Conservation (phyloP, 2,113 vertebrate species). For the Emydocephalus ijimae region DNA sequence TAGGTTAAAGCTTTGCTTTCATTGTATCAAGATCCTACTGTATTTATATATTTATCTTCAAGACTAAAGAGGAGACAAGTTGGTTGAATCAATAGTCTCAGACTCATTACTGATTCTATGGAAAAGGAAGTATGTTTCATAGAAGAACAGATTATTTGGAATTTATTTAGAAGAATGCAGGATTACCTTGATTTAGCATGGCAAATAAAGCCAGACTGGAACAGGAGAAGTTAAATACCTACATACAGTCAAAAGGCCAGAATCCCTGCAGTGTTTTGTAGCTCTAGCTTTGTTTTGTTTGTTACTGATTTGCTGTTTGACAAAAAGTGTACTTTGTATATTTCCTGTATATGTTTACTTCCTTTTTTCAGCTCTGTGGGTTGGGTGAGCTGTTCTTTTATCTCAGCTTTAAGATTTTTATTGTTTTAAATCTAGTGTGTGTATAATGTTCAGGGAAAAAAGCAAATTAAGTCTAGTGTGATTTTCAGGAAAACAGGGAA, state of each 20-base stretch:
- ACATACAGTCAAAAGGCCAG: neutral
- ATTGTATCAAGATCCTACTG: constrained; percentile 43
- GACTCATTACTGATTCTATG: neutral
- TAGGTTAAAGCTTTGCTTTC: constrained; percentile 60
- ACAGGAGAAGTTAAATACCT: neutral
- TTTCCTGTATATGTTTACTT: constrained; percentile 4
- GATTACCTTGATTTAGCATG: neutral
- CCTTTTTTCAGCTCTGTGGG: neutral
- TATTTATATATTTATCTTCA: constrained; percentile 55
- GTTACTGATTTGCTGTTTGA: neutral
- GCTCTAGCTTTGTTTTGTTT: neutral
- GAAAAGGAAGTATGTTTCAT: neutral
- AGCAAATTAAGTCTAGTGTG: neutral
- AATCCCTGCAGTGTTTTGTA: neutral
- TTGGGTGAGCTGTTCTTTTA: neutral
- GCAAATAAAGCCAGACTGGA: neutral
- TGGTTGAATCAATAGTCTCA: neutral
- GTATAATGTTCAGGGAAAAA: neutral
- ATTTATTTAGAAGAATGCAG: neutral
- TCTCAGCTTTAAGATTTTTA: neutral
- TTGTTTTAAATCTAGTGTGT: neutral
- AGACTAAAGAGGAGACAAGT: neutral
- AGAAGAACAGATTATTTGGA: neutral
- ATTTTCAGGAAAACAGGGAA: neutral
- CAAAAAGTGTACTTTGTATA: neutral